Evolutionary conservation across 2,113 vertebrate genomes (phyloP).

Genomic region (Felis chaus): DNA sequence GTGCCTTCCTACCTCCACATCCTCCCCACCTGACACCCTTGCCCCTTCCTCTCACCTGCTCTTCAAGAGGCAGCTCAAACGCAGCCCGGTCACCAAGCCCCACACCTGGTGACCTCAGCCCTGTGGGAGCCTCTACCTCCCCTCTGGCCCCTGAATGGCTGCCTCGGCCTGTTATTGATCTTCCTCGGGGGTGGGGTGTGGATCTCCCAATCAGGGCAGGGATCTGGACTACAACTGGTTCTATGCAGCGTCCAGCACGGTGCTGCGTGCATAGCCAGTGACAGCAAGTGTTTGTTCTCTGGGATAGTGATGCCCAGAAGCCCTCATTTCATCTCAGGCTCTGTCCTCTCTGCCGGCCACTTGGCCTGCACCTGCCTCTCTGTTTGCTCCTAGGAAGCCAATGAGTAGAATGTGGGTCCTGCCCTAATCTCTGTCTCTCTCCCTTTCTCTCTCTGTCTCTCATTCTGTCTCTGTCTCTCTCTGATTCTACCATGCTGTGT

Average conservation of each 20-base stretch:
- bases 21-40: rapidly evolving
- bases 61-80: neutral
- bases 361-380: neutral
- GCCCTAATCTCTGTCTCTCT: neutral
- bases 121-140: neutral
- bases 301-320: neutral
- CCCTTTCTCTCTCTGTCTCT: neutral
- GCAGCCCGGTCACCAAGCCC: neutral
- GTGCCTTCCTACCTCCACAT: neutral
- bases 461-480: neutral
- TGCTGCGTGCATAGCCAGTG: neutral
- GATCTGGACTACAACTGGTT: neutral
- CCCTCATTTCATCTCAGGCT: neutral
- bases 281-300: neutral
- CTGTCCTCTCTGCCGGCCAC: neutral
- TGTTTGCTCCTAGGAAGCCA: neutral
- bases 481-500: neutral
- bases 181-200: neutral
- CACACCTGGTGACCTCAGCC: neutral
- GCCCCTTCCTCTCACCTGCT: neutral
- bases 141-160: neutral
- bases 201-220: neutral
- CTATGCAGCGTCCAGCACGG: neutral
- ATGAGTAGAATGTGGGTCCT: neutral
- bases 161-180: neutral